Evolutionary conservation across 2,113 vertebrate species (phyloP), one percentile per base, ranked within the genome.

Genomic region (Acanthisitta chloris): DNA sequence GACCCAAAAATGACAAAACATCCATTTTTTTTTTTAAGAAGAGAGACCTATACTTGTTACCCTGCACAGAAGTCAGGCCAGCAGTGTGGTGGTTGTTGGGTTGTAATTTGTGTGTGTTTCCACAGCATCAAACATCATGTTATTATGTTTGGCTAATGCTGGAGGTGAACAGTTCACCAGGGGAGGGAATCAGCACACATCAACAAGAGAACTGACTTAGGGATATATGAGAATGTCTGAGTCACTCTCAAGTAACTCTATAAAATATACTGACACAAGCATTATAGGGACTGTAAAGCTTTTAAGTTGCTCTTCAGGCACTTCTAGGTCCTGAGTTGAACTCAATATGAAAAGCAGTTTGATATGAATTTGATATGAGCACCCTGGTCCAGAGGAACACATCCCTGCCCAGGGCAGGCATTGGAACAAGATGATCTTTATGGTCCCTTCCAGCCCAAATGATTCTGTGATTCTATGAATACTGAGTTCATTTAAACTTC

Each of bases 101-200:
- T 12, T 71, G 83, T 14, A 65, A 80, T 92, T 67, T 62, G 10
- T 81, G 87, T 4, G 5, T 51, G 36, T 74, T 96, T 55, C 76
- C 95, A 86, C 40, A 42, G 58, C 55, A 43, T 33, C 72, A 51
- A 71, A 67, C 17, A 59, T 59, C 59, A 25, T 2, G 8, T 9
- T 92, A 17, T 88, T 94, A 72, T 81, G 59, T 15, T 92, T 96
- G 95, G 92, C 95, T 51, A 33, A 17, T 23, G 12, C 62, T 57
- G 78, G 90, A 48, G 95, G 85, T 97, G 90, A 96, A 12, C 46
- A 89, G 88, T 94, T 94, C 96, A 62, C 8, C 48, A 14, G 67
- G 46, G 72, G 34, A 78, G 80, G 58, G 61, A 66, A 81, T 14
- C 17, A 3, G 24, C 46, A 36, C 88, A 66, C 64, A 43, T 55